Evolutionary conservation across 2,888 invertebrate genomes (phyloP), one percentile per base, ranked within the genome.

Genomic region (Clepsis dumicolana): DNA sequence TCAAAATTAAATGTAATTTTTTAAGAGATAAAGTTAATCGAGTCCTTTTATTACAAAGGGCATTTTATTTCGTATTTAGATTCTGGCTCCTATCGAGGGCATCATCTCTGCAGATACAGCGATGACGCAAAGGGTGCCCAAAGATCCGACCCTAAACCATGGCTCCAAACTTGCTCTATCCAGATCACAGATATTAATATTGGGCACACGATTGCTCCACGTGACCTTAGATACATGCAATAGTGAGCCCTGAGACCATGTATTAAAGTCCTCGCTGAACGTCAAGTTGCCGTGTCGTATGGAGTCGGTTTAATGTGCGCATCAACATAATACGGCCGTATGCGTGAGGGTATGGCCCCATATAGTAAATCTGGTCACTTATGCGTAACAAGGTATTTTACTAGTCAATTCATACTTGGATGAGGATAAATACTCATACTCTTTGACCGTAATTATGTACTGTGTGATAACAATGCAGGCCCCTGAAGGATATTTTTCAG

Each of bases 161-260:
- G 57, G 50, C 63, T 41, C 62, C 62, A 63, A 68, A 63, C 57
- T 68, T 63, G 57, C 25, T 48, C 63, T 68, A 63, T 68, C 67
- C 52, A 68, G 67, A 68, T 68, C 50, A 38, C 62, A 50, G 41
- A 63, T 67, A 67, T 68, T 68, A 68, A 68, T 63, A 63, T 41
- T 27, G 44, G 41, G 10, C 16, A 62, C 48, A 32, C 62, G 56
- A 50, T 62, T 38, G 14, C 60, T 57, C 27, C 56, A 54, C 56
- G 4, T 27, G 29, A 14, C 29, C 16, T 27, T 29, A 12, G 10
- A 10, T 27, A 10, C 24, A 57, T 38, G 16, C 50, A 27, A 38
- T 38, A 29, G 16, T 57, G 56, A 32, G 29, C 21, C 35, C 18
- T 57, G 38, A 16, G 16, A 0, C 14, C 16, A 38, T 4, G 41